Percentiles rank a stretch among this genome's conserved stretches.
phyloP scores from a whole-genome alignment of 1,140 invertebrate species.

The Gryon sp. region DNA sequence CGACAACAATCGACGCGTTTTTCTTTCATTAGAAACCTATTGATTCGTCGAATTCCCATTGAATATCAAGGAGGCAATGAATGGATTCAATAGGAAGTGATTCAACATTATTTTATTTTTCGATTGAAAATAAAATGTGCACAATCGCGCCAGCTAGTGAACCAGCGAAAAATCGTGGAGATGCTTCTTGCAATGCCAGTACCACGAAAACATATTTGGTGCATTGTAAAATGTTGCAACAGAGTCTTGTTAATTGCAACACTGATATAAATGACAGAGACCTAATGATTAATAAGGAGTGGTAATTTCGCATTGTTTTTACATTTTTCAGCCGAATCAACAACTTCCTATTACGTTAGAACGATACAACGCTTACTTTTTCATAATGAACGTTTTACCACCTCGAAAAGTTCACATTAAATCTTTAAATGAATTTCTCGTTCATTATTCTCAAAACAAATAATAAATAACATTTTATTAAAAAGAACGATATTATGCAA shows the following conservation, averaged over 20 bases:
- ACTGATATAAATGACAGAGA: slow-evolving; percentile 52
- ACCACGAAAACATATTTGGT: slow-evolving; percentile 41
- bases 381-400: slow-evolving; percentile 33
- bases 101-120: slow-evolving; percentile 45
- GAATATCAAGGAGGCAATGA: slow-evolving; percentile 41
- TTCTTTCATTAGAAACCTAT: slow-evolving; percentile 56
- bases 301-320: slow-evolving; percentile 48
- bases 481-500: background rate
- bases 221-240: slow-evolving; percentile 48
- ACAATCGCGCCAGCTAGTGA: slow-evolving; percentile 20
- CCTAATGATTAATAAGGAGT: slow-evolving; percentile 52
- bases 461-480: background rate
- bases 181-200: slow-evolving; percentile 28
- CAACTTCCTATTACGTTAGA: slow-evolving; percentile 53
- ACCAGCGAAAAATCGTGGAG: slow-evolving; percentile 32
- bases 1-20: slow-evolving; percentile 53
- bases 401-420: slow-evolving; percentile 13
- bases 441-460: too few species aligned
- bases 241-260: slow-evolving; percentile 50
- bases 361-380: slow-evolving; percentile 20
- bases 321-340: slow-evolving; percentile 34
- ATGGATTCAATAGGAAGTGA: slow-evolving; percentile 53
- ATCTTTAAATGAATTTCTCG: too few species aligned
- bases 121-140: slow-evolving; percentile 19
- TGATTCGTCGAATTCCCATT: slow-evolving; percentile 50